Evolutionary conservation across 2,113 vertebrate species (phyloP), one percentile per base, ranked within the genome.

Genomic region (Melanotaenia duboulayi): DNA sequence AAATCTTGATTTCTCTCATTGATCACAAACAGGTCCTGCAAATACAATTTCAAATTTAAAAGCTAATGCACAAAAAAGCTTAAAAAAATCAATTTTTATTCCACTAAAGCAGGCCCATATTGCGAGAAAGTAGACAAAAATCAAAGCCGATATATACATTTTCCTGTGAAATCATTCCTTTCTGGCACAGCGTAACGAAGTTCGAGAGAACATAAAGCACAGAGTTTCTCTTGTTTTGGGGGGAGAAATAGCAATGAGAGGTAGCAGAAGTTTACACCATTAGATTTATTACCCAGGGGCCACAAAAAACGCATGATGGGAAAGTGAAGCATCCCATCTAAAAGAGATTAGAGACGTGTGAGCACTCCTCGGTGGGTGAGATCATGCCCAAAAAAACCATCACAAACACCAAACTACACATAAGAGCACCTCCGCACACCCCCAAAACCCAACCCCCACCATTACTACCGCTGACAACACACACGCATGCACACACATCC

Each of bases 31-130:
- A 91, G 88, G 88, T 92, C 89, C 91, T 73, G 90, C 92, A 94
- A 95, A 94, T 94, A 93, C 87, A 89, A 93, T 94, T 92, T 92
- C 81, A 87, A 93, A 93, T 93, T 88, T 94, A 91, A 94, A 93
- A 90, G 92, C 93, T 94, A 94, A 94, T 94, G 94, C 93, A 94
- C 93, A 91, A 94, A 95, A 28, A 93, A 92, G 92, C 91, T 86
- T 86, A 92, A 95, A 94, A 87, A 90, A 94, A 94, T 94, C 93
- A 95, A 94, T 95, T 90, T 92, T 93, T 93, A 93, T 94, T 93
- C 85, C 90, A 92, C 93, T 94, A 92, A 90, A 92, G 91, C 90
- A 24, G 65, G 65, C 87, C 87, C 90, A 90, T 92, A 92, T 90
- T 91, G 90, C 86, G 76, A 83, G 87, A 94, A 94, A 93, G 94